A percentile compares a stretch with the other conserved stretches of the same genome.
Evolutionary conservation across 2,888 invertebrate genomes (phyloP).

Genomic region (Dryadula phaetusa): DNA sequence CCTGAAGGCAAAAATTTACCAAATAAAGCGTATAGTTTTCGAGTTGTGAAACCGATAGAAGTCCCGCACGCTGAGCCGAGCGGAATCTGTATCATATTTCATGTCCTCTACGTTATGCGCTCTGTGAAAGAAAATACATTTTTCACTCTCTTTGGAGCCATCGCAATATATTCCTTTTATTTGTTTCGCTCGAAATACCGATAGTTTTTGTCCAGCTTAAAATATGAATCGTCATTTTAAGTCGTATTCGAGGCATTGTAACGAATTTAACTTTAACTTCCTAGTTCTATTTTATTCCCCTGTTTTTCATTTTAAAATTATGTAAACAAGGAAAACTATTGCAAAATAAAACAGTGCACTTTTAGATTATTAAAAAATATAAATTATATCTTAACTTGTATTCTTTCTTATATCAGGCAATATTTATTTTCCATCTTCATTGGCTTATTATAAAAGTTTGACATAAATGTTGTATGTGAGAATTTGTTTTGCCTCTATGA

Average conservation of each 20-base stretch:
- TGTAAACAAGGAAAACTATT: conserved; percentile 8
- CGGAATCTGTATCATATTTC: conserved; percentile 81
- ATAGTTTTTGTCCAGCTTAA: conserved; percentile 33
- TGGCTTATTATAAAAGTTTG: background rate
- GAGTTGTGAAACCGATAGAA: conserved; percentile 75
- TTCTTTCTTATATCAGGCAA: no score
- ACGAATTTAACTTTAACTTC: background rate
- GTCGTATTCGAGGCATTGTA: conserved; percentile 21
- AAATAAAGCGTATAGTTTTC: conserved; percentile 74
- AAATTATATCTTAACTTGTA: no score
- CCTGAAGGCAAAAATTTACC: conserved; percentile 67
- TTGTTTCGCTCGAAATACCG: conserved; percentile 54
- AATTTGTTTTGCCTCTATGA: no score
- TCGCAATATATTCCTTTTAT: conserved; percentile 66
- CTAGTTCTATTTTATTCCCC: conserved; percentile 11
- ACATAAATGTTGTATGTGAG: no score
- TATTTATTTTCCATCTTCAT: background rate
- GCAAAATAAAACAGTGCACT: no score
- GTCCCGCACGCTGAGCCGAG: conserved; percentile 75
- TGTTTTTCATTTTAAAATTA: conserved; percentile 5
- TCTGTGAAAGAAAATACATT: conserved; percentile 83
- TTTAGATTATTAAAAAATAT: no score
- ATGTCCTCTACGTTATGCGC: conserved; percentile 80
- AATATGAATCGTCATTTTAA: conserved; percentile 31
- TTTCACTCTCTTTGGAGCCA: conserved; percentile 79